Evolutionary conservation across 2,888 invertebrate species (phyloP), one percentile per base, ranked within the genome.

Genomic region (Nineta flava): DNA sequence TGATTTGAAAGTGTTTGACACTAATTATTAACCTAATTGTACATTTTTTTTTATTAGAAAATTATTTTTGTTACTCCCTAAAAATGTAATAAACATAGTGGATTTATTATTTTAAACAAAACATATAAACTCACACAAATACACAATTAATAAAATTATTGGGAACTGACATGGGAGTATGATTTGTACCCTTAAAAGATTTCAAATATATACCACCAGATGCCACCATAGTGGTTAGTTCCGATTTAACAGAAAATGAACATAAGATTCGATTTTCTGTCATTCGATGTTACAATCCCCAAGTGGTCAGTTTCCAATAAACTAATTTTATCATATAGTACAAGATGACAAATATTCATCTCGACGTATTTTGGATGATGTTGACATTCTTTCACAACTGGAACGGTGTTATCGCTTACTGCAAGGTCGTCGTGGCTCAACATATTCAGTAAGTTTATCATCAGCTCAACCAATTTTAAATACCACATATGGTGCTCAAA

Each of bases 371-470:
- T 67, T 87, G 61, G 78, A 78, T 62, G 78, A 79, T 57, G 75
- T 77, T 32, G 86, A 86, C 62, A 76, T 79, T 57, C 64, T 84
- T 57, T 73, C 77, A 13, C 83, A 84, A 9, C 65, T 88, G 60
- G 87, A 87, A 57, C 76, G 84, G 52, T 87, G 87, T 64, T 87
- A 77, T 63, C 75, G 74, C 49, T 74, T 86, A 13, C 72, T 86
- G 52, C 74, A 77, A 58, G 77, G 81, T 45, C 73, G 79, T 12
- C 68, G 67, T 58, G 69, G 75, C 48, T 65, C 79, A 44, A 77
- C 75, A 52, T 76, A 76, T 4, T 75, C 77, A 1, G 71, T 70
- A 59, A 61, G 74, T 1, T 69, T 72, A 21, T 58, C 60, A 9
- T 54, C 56, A 7, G 52, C 56, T 31, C 59, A 59, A 10, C 47